These are phyloP conservation scores for Drosophila percnosoma DNA, from an alignment of 2,888 invertebrate genomes.

Conservation along the genomic window DNA sequence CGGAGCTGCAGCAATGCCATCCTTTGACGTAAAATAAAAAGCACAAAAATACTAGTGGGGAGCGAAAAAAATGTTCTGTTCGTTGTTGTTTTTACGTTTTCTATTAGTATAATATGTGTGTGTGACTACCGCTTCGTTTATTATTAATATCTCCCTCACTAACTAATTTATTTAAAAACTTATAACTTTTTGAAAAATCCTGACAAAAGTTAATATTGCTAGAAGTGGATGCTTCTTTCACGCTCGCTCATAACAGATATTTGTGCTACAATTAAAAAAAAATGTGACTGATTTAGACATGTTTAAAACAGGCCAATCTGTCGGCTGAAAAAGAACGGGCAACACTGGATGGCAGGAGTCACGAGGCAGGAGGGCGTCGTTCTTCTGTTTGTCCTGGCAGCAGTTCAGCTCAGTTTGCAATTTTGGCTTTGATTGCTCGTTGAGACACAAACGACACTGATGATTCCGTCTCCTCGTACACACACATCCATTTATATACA, in stretches of 20 bases:
- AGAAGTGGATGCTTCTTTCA: background rate
- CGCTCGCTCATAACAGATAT: background rate
- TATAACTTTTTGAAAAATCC: background rate
- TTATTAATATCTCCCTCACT: background rate
- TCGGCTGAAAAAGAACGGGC: background rate
- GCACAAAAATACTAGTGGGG: background rate
- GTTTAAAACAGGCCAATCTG: background rate
- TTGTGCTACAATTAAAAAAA: background rate
- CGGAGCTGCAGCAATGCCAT: conserved; percentile 1
- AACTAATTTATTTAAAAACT: background rate
- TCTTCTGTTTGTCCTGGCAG: conserved; percentile 17
- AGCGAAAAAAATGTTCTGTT: background rate
- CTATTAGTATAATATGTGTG: background rate
- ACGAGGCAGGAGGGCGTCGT: conserved; percentile 12
- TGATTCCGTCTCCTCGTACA: conserved; percentile 13
- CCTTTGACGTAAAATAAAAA: conserved; percentile 7
- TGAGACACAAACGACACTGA: conserved; percentile 43
- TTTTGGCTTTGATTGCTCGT: conserved; percentile 54
- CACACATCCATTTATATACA: background rate
- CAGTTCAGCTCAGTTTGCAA: conserved; percentile 11
- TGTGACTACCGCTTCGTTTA: background rate
- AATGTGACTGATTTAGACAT: background rate
- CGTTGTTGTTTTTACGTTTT: background rate
- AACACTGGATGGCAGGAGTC: background rate
- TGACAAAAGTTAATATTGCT: background rate